Conservation (phyloP, 2,113 vertebrate genomes). For the Dinomys branickii region DNA sequence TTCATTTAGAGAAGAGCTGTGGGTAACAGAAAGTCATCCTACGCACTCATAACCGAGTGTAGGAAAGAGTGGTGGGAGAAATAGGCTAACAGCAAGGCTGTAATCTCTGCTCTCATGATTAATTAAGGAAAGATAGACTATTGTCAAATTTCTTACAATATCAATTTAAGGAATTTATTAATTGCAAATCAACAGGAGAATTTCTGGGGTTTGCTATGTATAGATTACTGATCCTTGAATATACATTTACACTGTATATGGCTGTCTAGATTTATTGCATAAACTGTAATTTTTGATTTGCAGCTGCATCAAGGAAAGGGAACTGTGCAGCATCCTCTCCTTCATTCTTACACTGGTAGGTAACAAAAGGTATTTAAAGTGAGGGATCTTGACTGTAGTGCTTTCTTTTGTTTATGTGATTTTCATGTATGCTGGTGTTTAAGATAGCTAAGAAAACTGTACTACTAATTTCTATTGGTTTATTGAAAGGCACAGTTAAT, state of each 20-base stretch:
- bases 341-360: not conserved
- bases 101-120: not conserved
- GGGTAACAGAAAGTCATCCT: not conserved
- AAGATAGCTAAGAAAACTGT: not conserved
- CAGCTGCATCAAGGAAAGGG: not conserved
- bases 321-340: not conserved
- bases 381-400: not conserved
- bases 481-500: no score
- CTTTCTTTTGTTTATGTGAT: not conserved
- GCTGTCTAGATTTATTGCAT: slow-evolving; percentile 24
- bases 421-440: not conserved
- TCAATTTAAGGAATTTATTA: not conserved
- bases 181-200: not conserved
- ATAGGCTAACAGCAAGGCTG: not conserved
- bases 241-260: not conserved
- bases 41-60: not conserved
- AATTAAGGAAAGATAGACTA: not conserved
- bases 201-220: not conserved
- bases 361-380: not conserved
- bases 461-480: no score
- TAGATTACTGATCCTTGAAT: not conserved
- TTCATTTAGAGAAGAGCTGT: not conserved
- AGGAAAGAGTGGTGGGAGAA: not conserved
- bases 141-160: slow-evolving; percentile 18
- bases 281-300: not conserved